Conservation (phyloP, 2,113 vertebrate genomes). For the Nycticorax nycticorax region DNA sequence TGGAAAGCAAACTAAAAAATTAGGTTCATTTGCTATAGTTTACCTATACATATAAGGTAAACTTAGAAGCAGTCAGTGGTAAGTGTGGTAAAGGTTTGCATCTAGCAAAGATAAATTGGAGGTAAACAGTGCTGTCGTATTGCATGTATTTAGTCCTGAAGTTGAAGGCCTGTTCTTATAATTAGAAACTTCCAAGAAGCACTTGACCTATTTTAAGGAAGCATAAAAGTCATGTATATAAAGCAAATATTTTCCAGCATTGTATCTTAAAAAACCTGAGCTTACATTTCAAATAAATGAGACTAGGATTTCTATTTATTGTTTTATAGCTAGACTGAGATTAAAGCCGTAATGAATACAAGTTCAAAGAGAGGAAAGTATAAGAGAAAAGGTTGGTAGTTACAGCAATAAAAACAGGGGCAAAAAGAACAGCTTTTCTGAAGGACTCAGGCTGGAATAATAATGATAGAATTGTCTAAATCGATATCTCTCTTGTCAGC, state of each 20-base stretch:
- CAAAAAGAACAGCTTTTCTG: slow-evolving; percentile 77
- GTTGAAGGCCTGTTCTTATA: slow-evolving; percentile 43
- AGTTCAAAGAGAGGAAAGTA: slow-evolving; percentile 71
- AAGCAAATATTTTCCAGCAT: slow-evolving; percentile 25
- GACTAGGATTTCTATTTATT: slow-evolving; percentile 45
- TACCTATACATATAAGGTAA: not conserved
- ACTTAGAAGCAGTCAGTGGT: not conserved
- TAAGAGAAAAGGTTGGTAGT: slow-evolving; percentile 70
- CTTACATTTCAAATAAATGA: not conserved
- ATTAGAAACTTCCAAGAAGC: slow-evolving; percentile 62
- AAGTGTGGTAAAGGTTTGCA: not conserved
- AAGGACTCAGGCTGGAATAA: slow-evolving; percentile 81
- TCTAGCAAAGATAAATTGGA: slow-evolving; percentile 21
- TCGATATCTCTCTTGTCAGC: slow-evolving; percentile 85
- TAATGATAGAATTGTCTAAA: slow-evolving; percentile 87
- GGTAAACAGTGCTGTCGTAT: slow-evolving; percentile 1
- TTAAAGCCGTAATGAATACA: slow-evolving; percentile 72
- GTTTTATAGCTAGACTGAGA: slow-evolving; percentile 56
- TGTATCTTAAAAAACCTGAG: not conserved
- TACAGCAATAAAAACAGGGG: slow-evolving; percentile 75
- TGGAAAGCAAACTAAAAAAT: not conserved
- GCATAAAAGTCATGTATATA: not conserved
- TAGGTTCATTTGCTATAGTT: not conserved
- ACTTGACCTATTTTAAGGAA: slow-evolving; percentile 39
- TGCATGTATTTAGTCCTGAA: slow-evolving; percentile 1